phyloP scores from a whole-genome alignment of 2,888 invertebrate genomes.

The Thelaira solivaga region DNA sequence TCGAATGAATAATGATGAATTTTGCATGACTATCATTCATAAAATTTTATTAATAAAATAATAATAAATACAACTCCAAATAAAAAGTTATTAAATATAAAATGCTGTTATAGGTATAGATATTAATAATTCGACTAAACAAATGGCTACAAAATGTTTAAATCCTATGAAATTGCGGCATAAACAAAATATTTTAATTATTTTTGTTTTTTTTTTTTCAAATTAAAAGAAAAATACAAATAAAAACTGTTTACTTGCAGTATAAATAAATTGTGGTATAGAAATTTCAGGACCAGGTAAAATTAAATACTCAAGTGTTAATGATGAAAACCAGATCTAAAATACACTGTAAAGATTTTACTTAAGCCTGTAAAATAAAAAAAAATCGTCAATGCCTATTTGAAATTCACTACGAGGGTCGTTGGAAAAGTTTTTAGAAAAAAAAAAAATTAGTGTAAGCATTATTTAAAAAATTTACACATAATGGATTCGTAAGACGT shows the following conservation, averaged over 20 bases:
- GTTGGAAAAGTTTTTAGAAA: not conserved
- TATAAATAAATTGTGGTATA: conserved; percentile 19
- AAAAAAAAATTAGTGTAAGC: not conserved
- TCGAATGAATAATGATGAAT: too few relatives aligned
- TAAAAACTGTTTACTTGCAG: conserved; percentile 20
- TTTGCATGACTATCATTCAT: too few relatives aligned
- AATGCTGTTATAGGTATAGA: too few relatives aligned
- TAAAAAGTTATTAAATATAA: too few relatives aligned
- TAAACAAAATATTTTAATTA: not conserved
- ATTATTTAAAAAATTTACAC: too few relatives aligned
- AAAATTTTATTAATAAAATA: too few relatives aligned
- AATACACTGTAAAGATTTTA: not conserved
- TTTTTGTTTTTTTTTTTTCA: conserved; percentile 4
- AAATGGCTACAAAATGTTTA: too few relatives aligned
- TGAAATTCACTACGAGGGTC: conserved; percentile 17
- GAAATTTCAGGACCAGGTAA: conserved; percentile 44
- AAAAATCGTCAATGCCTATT: conserved; percentile 15
- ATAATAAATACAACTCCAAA: too few relatives aligned
- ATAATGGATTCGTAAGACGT: too few relatives aligned
- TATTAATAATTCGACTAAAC: too few relatives aligned
- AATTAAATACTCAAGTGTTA: conserved; percentile 46
- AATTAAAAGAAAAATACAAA: conserved; percentile 44
- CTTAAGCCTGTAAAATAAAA: conserved; percentile 11
- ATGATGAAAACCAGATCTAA: conserved; percentile 55
- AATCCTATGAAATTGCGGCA: not conserved